Conservation (phyloP, 2,797 vertebrate species). For the Podarcis siculus region DNA sequence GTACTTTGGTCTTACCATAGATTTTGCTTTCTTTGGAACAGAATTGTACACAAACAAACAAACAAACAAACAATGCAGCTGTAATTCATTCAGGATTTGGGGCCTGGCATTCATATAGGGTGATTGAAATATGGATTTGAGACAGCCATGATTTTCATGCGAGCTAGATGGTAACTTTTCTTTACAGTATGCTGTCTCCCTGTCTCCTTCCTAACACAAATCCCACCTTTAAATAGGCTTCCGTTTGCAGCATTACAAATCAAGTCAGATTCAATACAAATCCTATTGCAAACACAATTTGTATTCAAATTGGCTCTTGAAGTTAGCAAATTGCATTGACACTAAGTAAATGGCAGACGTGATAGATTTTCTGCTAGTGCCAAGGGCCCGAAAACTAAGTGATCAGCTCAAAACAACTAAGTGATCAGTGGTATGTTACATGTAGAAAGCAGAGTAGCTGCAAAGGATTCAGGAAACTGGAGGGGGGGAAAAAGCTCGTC, state of each 20-base stretch:
- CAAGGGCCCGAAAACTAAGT: not conserved
- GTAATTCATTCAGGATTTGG: not conserved
- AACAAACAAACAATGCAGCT: not conserved
- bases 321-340: constrained; percentile 30
- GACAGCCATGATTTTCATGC: not conserved
- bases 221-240: not conserved
- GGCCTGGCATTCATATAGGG: not conserved
- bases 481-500: not conserved
- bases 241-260: constrained; percentile 5
- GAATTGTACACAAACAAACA: not conserved
- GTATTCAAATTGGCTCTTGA: constrained; percentile 27
- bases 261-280: constrained; percentile 21
- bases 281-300: constrained; percentile 20
- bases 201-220: not conserved
- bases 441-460: not conserved
- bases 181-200: not conserved
- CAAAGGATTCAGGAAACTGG: not conserved
- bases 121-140: not conserved
- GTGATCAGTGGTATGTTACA: not conserved
- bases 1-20: not conserved
- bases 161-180: not conserved
- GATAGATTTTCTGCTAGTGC: not conserved
- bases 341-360: constrained; percentile 6
- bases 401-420: not conserved
- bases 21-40: not conserved